A percentile compares a stretch with the other conserved stretches of the same genome.
phyloP scores from a whole-genome alignment of 1,140 invertebrate genomes.

The Lucilia cuprina region DNA sequence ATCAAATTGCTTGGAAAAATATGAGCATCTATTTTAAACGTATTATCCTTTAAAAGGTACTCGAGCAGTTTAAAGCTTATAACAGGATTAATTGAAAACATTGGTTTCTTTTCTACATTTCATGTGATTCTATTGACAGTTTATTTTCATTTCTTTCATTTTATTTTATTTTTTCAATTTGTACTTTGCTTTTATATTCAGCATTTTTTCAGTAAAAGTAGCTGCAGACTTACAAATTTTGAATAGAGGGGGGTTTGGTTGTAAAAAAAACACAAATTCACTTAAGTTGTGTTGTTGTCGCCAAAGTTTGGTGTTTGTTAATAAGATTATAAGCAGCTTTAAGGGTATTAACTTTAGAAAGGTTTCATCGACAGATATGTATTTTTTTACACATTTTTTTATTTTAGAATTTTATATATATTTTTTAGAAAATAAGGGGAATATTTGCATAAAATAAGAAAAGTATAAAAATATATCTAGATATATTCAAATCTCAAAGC shows the following conservation, averaged over 20 bases:
- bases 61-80: constrained; percentile 7
- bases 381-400: not conserved
- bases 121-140: not conserved
- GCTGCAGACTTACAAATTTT: not conserved
- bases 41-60: constrained; percentile 17
- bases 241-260: not conserved
- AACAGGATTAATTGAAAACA: constrained; percentile 11
- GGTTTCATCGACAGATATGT: constrained; percentile 1
- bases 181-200: not conserved
- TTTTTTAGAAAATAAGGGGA: not conserved
- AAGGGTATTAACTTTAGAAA: not conserved
- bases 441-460: not conserved
- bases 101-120: not conserved
- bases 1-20: not conserved
- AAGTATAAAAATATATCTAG: not conserved
- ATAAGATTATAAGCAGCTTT: constrained; percentile 11
- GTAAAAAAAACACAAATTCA: not conserved
- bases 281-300: not conserved
- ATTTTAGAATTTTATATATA: not conserved
- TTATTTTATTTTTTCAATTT: not conserved
- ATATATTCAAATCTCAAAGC: not conserved
- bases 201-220: not conserved
- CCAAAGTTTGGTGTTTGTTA: constrained; percentile 10
- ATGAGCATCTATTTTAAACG: constrained; percentile 10
- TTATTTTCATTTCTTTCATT: not conserved